Evolutionary conservation across 2,888 invertebrate species (phyloP).

Genomic region (Aporophyla nigra): DNA sequence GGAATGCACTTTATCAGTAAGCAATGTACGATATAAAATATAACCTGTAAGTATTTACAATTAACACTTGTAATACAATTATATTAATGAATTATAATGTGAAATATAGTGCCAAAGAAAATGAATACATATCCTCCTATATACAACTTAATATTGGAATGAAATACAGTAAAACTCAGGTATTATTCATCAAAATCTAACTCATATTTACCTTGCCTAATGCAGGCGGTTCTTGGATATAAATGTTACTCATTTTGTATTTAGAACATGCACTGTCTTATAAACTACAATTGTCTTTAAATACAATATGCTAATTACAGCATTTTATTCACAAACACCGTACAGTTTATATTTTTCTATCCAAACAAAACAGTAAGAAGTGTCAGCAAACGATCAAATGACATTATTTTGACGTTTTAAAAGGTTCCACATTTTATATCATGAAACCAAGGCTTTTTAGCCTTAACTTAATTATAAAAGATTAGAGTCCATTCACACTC

Average conservation of each 20-base stretch:
- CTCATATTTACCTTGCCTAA: conserved; percentile 95
- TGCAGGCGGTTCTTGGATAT: conserved; percentile 99
- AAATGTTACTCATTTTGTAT: conserved; percentile 97
- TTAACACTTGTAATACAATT: neutral
- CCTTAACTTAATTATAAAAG: too few species aligned
- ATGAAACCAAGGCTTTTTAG: conserved; percentile 27
- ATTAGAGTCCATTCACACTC: too few species aligned
- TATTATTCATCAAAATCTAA: neutral
- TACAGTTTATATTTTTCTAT: neutral
- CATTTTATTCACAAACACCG: conserved; percentile 35
- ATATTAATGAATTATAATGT: neutral
- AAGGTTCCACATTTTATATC: neutral
- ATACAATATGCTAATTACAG: neutral
- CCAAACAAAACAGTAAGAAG: conserved; percentile 42
- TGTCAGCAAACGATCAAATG: conserved; percentile 44
- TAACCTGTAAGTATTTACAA: conserved; percentile 1
- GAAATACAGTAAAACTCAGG: neutral
- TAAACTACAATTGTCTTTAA: conserved; percentile 9
- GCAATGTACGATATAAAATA: neutral
- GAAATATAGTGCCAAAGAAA: neutral
- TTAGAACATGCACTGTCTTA: conserved; percentile 32
- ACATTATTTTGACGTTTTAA: conserved; percentile 35
- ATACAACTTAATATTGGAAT: neutral
- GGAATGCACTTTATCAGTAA: neutral
- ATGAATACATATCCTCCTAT: neutral